A percentile compares a stretch with the other conserved stretches of the same genome.
Evolutionary conservation across 2,797 vertebrate species (phyloP).

Genomic region (Atherinosoma microstoma): DNA sequence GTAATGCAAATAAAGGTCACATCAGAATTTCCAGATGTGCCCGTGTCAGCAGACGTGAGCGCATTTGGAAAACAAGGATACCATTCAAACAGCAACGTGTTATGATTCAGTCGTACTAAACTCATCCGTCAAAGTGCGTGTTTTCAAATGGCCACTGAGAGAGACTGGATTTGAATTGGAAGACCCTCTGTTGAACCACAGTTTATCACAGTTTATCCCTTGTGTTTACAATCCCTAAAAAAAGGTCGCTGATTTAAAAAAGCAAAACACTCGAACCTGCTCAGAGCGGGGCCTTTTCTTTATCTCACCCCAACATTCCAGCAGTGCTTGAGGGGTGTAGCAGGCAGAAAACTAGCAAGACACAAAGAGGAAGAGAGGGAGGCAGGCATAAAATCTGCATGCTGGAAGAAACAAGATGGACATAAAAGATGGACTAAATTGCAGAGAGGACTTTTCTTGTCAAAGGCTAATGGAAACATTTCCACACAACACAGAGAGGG

Average conservation of each 20-base stretch:
- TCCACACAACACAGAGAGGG: slow-evolving; percentile 83
- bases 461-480: slow-evolving; percentile 88
- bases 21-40: slow-evolving; percentile 86
- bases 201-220: slow-evolving; percentile 77
- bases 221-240: slow-evolving; percentile 80
- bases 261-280: slow-evolving; percentile 81
- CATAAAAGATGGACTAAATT: slow-evolving; percentile 88
- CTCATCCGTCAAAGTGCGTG: slow-evolving; percentile 72
- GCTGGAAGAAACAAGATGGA: slow-evolving; percentile 88
- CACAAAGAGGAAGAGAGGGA: slow-evolving; percentile 67
- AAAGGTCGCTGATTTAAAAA: slow-evolving; percentile 82
- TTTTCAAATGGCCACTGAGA: slow-evolving; percentile 67
- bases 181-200: slow-evolving; percentile 71
- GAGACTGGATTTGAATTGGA: slow-evolving; percentile 68
- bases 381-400: slow-evolving; percentile 84
- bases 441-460: slow-evolving; percentile 87
- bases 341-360: slow-evolving; percentile 69
- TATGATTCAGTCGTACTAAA: slow-evolving; percentile 70
- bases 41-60: slow-evolving; percentile 64
- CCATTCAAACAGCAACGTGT: slow-evolving; percentile 67
- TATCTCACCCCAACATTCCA: slow-evolving; percentile 81
- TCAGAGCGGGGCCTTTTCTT: slow-evolving; percentile 77
- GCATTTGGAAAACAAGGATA: slow-evolving; percentile 75
- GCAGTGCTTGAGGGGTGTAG: slow-evolving; percentile 77
- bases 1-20: slow-evolving; percentile 86